Conservation (phyloP, 2,888 invertebrate genomes). For the Pheosia gnoma region DNA sequence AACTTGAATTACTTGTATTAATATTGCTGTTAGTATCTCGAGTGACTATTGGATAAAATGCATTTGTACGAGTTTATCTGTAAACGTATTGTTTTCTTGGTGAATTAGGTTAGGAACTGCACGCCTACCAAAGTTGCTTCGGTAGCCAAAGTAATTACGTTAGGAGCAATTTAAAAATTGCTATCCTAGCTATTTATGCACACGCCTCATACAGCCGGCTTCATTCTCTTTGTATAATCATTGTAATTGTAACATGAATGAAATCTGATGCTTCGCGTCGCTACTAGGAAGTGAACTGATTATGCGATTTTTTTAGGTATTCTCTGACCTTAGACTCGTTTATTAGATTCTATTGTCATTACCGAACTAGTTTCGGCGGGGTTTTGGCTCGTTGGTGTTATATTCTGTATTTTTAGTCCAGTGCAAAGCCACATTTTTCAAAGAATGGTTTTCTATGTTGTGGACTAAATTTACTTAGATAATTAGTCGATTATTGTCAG, state of each 20-base stretch:
- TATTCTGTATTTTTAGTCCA: constrained; percentile 5
- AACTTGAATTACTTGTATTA: constrained; percentile 17
- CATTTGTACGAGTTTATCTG: not conserved
- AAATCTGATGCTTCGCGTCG: constrained; percentile 15
- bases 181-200: constrained; percentile 5
- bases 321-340: constrained; percentile 20
- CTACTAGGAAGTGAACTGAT: constrained; percentile 20
- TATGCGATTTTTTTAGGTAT: constrained; percentile 18
- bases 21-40: constrained; percentile 3
- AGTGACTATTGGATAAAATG: constrained; percentile 1
- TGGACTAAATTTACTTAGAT: too few relatives aligned
- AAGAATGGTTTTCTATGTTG: too few relatives aligned
- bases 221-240: constrained; percentile 5
- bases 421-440: too few relatives aligned
- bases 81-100: constrained; percentile 3
- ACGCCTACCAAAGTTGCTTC: constrained; percentile 11
- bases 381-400: constrained; percentile 10
- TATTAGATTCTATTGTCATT: constrained; percentile 13
- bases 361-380: constrained; percentile 27
- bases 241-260: constrained; percentile 11
- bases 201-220: constrained; percentile 23
- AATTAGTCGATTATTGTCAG: too few relatives aligned
- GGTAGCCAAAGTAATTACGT: constrained; percentile 14
- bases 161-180: constrained; percentile 14
- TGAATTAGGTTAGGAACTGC: constrained; percentile 29